Base-by-base conservation (phyloP, 1,140 invertebrate genomes). In the Zaprionus gabonicus region DNA sequence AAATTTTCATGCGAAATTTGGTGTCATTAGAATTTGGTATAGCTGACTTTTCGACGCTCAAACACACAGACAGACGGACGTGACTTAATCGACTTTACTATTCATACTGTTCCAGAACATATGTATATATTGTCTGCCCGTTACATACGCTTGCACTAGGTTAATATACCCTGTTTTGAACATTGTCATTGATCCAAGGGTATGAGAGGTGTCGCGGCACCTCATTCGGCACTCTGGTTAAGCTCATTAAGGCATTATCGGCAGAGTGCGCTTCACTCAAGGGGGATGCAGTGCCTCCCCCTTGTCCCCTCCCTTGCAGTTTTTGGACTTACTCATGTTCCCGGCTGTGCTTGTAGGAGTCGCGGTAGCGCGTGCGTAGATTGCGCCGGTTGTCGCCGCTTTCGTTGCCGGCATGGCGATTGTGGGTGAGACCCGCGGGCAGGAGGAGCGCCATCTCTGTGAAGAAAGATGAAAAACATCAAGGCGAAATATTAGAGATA, bases 381-480 rank as follows among this genome's bases (percentile, higher is more conserved):
- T 97, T 97, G 77, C 95, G 95, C 62, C 96, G 93, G 70, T 96
- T 96, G 81, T 97, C 96, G 64, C 94, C 94, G 34, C 95, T 96
- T 44, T 95, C 95, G 84, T 97, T 97, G 7, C 94, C 93, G 77
- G 10, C 17, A 25, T 95, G 95, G 44, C 96, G 94, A 72, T 94
- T 96, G 64, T 95, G 94, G 9, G 96, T 95, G 64, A 97, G 93
- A 10, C 94, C 95, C 0, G 96, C 96, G 1, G 96, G 96, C 58
- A 97, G 93, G n/a, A 97, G 93, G 87, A 97, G 94, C 0, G 97
- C 97, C 62, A 96, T 96, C 93, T 97, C 97, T 96, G 93, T n/a
- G 94, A 94, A 69, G 68, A 91, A 83, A 88, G 81, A 65, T 10
- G 38, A 10, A 53, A 12, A 36, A 44, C 64, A 34, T 15, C 25